Percentiles rank a stretch among this genome's conserved stretches.
Evolutionary conservation across 1,140 invertebrate genomes (phyloP).

Genomic region (Aphis gossypii): DNA sequence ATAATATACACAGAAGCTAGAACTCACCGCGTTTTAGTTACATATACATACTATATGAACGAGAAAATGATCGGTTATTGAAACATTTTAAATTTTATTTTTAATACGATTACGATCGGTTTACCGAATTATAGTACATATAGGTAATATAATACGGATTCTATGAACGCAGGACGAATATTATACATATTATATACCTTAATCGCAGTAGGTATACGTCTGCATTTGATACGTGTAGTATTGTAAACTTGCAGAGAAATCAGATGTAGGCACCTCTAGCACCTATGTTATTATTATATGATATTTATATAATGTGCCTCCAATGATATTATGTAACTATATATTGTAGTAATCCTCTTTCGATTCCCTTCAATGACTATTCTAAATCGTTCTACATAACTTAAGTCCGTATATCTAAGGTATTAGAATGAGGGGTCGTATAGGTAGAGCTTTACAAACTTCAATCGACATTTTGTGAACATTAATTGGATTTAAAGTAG

Average conservation of each 20-base stretch:
- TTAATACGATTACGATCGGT: not conserved
- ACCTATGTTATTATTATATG: not conserved
- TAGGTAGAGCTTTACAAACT: not conserved
- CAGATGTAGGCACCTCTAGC: not conserved
- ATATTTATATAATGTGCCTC: not conserved
- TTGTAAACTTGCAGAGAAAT: not conserved
- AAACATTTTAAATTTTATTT: not conserved
- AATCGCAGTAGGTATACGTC: not conserved
- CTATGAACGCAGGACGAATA: not conserved
- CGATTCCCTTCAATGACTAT: not conserved
- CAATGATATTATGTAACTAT: too few species aligned
- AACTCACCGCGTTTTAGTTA: not conserved
- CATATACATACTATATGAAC: not conserved
- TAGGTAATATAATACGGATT: not conserved
- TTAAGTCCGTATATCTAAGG: not conserved
- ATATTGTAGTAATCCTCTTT: not conserved
- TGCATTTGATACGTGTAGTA: not conserved
- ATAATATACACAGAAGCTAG: not conserved
- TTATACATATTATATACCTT: not conserved
- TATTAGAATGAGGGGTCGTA: too few species aligned
- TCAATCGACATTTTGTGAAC: not conserved
- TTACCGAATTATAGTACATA: not conserved
- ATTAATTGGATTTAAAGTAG: too few species aligned
- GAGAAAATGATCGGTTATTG: not conserved
- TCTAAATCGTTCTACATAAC: not conserved